These are phyloP conservation scores for Capitella teleta DNA, from an alignment of 1,140 invertebrate genomes.

Conservation along the genomic window DNA sequence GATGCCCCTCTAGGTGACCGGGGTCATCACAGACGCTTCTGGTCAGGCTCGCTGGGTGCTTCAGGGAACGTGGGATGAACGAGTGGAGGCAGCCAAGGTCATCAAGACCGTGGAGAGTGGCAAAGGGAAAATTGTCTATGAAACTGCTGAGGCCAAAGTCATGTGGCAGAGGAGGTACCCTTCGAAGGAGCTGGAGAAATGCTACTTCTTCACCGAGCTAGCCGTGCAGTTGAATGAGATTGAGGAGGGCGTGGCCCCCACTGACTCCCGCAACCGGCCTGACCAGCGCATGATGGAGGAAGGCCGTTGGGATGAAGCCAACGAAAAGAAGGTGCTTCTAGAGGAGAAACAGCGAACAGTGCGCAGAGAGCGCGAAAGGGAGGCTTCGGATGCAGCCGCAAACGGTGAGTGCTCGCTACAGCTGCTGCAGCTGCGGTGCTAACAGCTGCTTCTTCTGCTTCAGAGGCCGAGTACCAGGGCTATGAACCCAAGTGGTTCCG, in stretches of 20 bases:
- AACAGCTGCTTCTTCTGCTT: slow-evolving; percentile 18
- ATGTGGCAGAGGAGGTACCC: slow-evolving; percentile 76
- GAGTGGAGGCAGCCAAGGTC: slow-evolving; percentile 87
- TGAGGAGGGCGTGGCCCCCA: slow-evolving; percentile 85
- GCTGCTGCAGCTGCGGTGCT: too few species aligned
- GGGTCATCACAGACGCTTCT: slow-evolving; percentile 53
- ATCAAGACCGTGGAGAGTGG: slow-evolving; percentile 54
- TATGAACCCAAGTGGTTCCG: slow-evolving; percentile 87
- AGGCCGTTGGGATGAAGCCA: slow-evolving; percentile 91
- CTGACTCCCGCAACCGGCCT: slow-evolving; percentile 82
- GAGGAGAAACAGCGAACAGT: slow-evolving; percentile 81
- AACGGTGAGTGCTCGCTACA: slow-evolving; percentile 25
- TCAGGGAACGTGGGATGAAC: slow-evolving; percentile 87
- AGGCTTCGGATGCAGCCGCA: slow-evolving; percentile 64
- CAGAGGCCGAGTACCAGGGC: slow-evolving; percentile 59
- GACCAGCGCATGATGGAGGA: slow-evolving; percentile 98
- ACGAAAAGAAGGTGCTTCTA: slow-evolving; percentile 70
- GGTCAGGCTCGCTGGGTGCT: slow-evolving; percentile 64
- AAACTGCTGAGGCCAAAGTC: slow-evolving; percentile 70
- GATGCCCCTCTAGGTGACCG: too few species aligned
- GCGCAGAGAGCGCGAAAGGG: slow-evolving; percentile 53
- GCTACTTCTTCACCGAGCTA: slow-evolving; percentile 85
- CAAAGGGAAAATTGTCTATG: slow-evolving; percentile 73
- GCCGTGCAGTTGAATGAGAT: slow-evolving; percentile 92
- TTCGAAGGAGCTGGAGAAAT: slow-evolving; percentile 53